Conservation (phyloP, 2,797 vertebrate species). For the Oreochromis grahami region DNA sequence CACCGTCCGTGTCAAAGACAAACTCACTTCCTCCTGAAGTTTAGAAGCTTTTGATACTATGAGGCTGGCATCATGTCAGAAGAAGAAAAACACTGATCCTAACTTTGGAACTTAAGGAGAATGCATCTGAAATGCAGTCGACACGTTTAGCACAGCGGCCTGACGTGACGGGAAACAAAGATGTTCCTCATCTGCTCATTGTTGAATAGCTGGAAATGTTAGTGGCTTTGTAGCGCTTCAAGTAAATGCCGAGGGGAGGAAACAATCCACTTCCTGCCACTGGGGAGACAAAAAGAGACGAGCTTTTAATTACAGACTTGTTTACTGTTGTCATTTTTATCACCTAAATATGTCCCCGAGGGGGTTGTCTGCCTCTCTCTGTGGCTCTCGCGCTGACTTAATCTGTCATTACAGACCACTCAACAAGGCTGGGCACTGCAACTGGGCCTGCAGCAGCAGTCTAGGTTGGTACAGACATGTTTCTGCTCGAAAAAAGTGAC, state of each 20-base stretch:
- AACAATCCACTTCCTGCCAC: constrained; percentile 49
- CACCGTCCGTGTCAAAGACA: neutral
- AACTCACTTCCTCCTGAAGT: neutral
- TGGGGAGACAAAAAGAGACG: constrained; percentile 49
- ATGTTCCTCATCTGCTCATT: constrained; percentile 9
- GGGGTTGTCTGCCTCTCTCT: constrained; percentile 8
- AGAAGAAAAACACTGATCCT: neutral
- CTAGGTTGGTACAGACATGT: neutral
- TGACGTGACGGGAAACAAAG: constrained; percentile 13
- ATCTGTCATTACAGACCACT: constrained; percentile 52
- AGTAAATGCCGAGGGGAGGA: constrained; percentile 25
- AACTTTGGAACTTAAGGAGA: neutral
- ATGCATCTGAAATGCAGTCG: neutral
- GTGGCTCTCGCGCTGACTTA: neutral
- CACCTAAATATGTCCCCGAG: constrained; percentile 52
- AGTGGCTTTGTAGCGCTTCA: constrained; percentile 5
- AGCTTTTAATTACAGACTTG: constrained; percentile 71
- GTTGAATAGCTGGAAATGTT: constrained; percentile 24
- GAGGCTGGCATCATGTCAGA: neutral
- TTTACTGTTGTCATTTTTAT: constrained; percentile 69
- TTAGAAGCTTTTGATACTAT: neutral
- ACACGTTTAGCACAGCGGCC: constrained; percentile 1
- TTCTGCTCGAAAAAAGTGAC: neutral
- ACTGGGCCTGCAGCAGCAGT: neutral
- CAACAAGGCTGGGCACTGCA: neutral